Conservation (phyloP, 2,888 invertebrate genomes). For the Nesidiocoris tenuis region DNA sequence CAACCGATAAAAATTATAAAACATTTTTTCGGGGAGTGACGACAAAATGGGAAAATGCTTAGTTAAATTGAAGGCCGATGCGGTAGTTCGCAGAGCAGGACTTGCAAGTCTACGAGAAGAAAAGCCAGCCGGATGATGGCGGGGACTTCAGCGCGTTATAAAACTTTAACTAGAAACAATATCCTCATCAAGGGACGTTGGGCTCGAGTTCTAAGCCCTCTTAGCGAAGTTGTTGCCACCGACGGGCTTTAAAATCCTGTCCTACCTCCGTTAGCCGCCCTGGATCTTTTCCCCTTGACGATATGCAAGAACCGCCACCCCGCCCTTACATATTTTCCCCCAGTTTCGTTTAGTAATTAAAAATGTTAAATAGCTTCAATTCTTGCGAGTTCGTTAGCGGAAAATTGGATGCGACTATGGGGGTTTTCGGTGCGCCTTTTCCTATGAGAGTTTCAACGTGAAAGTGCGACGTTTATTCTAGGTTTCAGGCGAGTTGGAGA, state of each 20-base stretch:
- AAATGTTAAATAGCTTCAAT: conserved; percentile 39
- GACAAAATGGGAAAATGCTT: no score
- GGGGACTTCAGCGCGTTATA: background rate
- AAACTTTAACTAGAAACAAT: conserved; percentile 18
- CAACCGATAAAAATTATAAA: no score
- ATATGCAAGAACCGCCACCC: conserved; percentile 10
- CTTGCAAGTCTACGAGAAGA: background rate
- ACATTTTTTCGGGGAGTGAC: no score
- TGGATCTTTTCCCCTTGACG: conserved; percentile 13
- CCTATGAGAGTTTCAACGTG: no score
- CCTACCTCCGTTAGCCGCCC: background rate
- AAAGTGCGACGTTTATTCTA: no score
- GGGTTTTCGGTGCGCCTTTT: conserved; percentile 9
- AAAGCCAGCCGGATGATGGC: background rate
- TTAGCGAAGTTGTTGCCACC: conserved; percentile 24
- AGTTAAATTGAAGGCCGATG: background rate
- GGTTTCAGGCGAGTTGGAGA: no score
- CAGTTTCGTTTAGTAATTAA: conserved; percentile 33
- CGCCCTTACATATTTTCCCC: background rate
- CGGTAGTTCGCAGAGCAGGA: no score
- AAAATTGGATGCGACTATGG: conserved; percentile 41
- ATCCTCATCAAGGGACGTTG: background rate
- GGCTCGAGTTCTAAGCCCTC: conserved; percentile 8
- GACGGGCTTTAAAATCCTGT: conserved; percentile 17
- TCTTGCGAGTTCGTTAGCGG: conserved; percentile 39